phyloP scores from a whole-genome alignment of 2,888 invertebrate species.

The Cheilosia grossa region DNA sequence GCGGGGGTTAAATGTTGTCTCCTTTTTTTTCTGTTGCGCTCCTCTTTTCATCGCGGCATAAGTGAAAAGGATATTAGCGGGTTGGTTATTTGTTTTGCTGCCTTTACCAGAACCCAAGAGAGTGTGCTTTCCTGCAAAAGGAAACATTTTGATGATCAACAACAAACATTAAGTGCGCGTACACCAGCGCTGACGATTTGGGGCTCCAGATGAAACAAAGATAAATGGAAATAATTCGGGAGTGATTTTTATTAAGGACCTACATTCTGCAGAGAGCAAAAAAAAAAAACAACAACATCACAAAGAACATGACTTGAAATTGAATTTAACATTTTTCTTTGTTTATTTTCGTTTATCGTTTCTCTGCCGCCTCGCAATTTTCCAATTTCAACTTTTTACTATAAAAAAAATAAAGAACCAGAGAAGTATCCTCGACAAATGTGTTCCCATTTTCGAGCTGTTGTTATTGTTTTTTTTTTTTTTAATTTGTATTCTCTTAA shows the following conservation, averaged over 20 bases:
- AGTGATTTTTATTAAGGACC: conserved; percentile 72
- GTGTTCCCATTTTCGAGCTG: conserved; percentile 57
- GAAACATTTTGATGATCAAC: conserved; percentile 61
- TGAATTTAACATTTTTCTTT: conserved; percentile 68
- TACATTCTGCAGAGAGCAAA: conserved; percentile 18
- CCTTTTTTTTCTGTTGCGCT: conserved; percentile 21
- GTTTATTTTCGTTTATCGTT: conserved; percentile 46
- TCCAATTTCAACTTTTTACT: conserved; percentile 27
- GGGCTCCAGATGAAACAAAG: conserved; percentile 56
- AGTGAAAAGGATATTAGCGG: conserved; percentile 72
- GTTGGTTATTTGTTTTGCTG: conserved; percentile 61
- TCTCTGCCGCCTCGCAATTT: conserved; percentile 35
- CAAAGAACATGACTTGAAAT: conserved; percentile 66
- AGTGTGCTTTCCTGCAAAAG: conserved; percentile 4
- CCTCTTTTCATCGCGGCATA: conserved; percentile 5
- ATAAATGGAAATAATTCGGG: conserved; percentile 71
- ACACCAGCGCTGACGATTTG: neutral
- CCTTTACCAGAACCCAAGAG: conserved; percentile 6
- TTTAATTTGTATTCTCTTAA: conserved; percentile 29
- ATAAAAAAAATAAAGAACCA: neutral
- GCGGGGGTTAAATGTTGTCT: conserved; percentile 51
- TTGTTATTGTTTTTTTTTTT: conserved; percentile 13
- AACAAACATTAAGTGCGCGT: conserved; percentile 43
- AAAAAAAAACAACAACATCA: conserved; percentile 3
- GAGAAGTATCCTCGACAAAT: conserved; percentile 65